phyloP scores from a whole-genome alignment of 1,140 invertebrate genomes.

The Caenorhabditis inopinata region DNA sequence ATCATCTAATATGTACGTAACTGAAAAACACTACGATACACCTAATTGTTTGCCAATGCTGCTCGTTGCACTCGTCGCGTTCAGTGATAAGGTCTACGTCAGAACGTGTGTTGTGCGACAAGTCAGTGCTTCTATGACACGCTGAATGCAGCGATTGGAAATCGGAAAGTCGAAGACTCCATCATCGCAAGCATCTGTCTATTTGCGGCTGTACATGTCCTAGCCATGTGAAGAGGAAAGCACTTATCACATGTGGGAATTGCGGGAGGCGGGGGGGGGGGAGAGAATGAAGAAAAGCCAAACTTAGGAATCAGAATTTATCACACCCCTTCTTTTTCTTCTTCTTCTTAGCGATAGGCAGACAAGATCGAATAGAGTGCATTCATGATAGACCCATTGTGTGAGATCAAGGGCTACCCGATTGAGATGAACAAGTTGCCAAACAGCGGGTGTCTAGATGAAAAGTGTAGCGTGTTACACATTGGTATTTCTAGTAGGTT shows the following conservation, averaged over 20 bases:
- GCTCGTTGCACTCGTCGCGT: neutral
- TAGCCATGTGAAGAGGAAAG: slow-evolving; percentile 19
- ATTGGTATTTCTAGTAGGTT: too few species aligned
- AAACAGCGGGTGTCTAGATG: too few species aligned
- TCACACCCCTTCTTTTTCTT: neutral
- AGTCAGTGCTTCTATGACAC: neutral
- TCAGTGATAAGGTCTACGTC: slow-evolving; percentile 2
- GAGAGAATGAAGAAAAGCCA: neutral
- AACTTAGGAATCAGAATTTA: neutral
- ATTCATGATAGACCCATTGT: too few species aligned
- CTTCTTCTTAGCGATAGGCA: too few species aligned
- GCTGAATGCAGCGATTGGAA: neutral
- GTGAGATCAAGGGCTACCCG: too few species aligned
- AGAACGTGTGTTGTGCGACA: neutral
- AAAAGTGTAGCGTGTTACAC: too few species aligned
- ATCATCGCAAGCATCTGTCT: neutral
- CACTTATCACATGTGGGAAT: neutral
- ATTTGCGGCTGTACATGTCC: neutral
- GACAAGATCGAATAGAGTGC: too few species aligned
- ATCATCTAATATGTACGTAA: neutral
- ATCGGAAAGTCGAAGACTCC: neutral
- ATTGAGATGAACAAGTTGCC: too few species aligned
- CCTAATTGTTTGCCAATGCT: slow-evolving; percentile 2
- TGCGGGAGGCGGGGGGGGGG: neutral
- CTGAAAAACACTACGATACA: neutral